These are phyloP conservation scores for Melitaea athalia DNA, from an alignment of 2,888 invertebrate species.

Conservation along the genomic window DNA sequence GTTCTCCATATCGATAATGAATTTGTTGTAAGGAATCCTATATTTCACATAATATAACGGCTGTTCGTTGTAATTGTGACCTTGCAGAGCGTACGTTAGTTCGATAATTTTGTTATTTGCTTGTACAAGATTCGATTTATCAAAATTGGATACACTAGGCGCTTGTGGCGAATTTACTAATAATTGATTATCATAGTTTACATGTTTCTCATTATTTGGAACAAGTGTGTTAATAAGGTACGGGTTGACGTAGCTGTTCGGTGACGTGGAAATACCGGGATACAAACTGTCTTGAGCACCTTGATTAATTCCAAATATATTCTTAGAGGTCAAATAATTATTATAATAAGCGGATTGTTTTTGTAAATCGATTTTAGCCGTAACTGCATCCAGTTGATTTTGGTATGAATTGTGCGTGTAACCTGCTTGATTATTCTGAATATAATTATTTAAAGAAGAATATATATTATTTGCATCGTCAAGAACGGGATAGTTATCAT, in stretches of 20 bases:
- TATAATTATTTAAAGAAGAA: not conserved
- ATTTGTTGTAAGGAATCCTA: slow-evolving; percentile 55
- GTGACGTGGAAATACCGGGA: not conserved
- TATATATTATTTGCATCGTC: not conserved
- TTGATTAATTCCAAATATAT: not conserved
- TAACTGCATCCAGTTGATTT: not conserved
- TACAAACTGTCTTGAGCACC: not conserved
- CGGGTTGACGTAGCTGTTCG: slow-evolving; percentile 11
- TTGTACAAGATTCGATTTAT: slow-evolving; percentile 48
- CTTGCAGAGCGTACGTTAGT: slow-evolving; percentile 61
- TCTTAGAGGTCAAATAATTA: slow-evolving; percentile 1
- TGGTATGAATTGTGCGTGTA: not conserved
- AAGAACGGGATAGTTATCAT: not conserved
- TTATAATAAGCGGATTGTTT: not conserved
- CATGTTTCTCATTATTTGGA: slow-evolving; percentile 29
- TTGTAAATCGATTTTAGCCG: not conserved
- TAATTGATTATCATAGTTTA: slow-evolving; percentile 35
- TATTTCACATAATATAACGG: slow-evolving; percentile 65
- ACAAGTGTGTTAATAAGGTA: slow-evolving; percentile 18
- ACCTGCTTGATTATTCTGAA: not conserved
- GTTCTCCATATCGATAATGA: slow-evolving; percentile 48
- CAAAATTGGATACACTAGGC: slow-evolving; percentile 47
- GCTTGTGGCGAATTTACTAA: slow-evolving; percentile 44
- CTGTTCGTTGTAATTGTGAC: slow-evolving; percentile 53
- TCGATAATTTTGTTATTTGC: slow-evolving; percentile 54